Base-by-base conservation (phyloP, 2,797 vertebrate species). In the Tragopan temminckii region DNA sequence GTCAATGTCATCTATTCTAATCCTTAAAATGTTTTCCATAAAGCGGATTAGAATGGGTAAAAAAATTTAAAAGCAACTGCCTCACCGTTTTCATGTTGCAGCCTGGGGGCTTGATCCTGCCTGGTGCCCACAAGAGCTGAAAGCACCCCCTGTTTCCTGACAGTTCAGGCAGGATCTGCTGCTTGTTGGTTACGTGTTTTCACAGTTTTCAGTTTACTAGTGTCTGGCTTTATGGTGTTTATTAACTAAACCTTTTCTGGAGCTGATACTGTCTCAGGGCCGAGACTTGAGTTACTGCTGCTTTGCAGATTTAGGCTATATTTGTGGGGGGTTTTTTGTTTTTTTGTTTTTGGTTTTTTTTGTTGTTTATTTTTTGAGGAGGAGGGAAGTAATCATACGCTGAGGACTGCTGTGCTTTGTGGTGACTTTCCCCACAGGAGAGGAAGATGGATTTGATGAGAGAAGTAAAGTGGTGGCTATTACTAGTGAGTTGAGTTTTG, bases 1-100 rank as follows among this genome's bases (percentile, higher is more conserved):
- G 91, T 94, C 88, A 85, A 78, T 82, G 80, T 91, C 75, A 72
- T 88, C 25, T 67, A 19, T 77, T 80, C 68, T 87, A 89, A 92
- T 88, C 66, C 43, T 74, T 58, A 78, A 86, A 59, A 46, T 66
- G 38, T 61, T 81, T 91, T 91, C 76, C 70, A 63, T 80, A 52
- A 92, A 61, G 9, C 55, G 52, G 82, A 92, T 88, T 93, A 81
- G 40, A 88, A 89, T 63, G 58, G 42, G 50, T 40, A 85, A 77
- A 90, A 80, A 76, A 80, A n/a, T n/a, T 72, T 64, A 82, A 83
- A 94, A 63, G 21, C 59, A 88, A 43, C 76, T 91, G 48, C 77
- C 64, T 83, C 2, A 2, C 42, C 50, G 24, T 70, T 90, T 87
- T 43, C 25, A 52, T 4, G 2, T 63, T 50, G 59, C 31, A 68